phyloP scores from a whole-genome alignment of 2,888 invertebrate species.

The Acleris laterana region DNA sequence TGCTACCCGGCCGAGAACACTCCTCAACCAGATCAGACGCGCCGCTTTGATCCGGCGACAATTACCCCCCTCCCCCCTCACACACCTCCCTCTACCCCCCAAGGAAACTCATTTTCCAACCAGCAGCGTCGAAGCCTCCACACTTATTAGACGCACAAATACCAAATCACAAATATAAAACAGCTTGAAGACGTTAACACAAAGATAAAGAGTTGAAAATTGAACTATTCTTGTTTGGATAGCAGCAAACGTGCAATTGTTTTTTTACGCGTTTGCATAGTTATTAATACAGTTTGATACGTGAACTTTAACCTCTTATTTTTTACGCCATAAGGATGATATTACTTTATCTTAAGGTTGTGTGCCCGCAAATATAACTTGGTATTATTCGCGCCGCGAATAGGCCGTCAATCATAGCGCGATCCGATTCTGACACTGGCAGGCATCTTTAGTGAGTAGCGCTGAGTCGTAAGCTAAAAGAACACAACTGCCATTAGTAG shows the following conservation, averaged over 20 bases:
- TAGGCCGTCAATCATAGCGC: slow-evolving; percentile 34
- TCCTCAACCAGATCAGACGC: slow-evolving; percentile 23
- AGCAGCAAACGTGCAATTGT: slow-evolving; percentile 26
- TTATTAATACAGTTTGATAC: slow-evolving; percentile 4
- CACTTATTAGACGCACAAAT: slow-evolving; percentile 33
- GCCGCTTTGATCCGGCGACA: slow-evolving; percentile 31
- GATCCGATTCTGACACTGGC: slow-evolving; percentile 33
- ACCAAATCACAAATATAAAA: neutral
- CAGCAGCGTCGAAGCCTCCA: slow-evolving; percentile 29
- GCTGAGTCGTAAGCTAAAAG: slow-evolving; percentile 1
- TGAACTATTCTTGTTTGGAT: slow-evolving; percentile 9
- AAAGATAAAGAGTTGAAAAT: slow-evolving; percentile 11
- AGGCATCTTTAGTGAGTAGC: slow-evolving; percentile 25
- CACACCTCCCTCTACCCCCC: slow-evolving; percentile 11
- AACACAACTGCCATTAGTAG: too few species aligned
- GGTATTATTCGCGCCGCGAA: slow-evolving; percentile 20
- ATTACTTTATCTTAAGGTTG: neutral
- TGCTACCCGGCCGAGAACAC: neutral
- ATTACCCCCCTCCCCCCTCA: slow-evolving; percentile 22
- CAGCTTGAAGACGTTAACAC: neutral
- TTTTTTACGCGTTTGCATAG: slow-evolving; percentile 12
- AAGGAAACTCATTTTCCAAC: slow-evolving; percentile 37
- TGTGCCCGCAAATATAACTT: neutral
- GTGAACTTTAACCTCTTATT: neutral
- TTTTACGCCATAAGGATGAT: neutral